Evolutionary conservation across 1,140 invertebrate species (phyloP).

Genomic region (Diorhabda carinulata): DNA sequence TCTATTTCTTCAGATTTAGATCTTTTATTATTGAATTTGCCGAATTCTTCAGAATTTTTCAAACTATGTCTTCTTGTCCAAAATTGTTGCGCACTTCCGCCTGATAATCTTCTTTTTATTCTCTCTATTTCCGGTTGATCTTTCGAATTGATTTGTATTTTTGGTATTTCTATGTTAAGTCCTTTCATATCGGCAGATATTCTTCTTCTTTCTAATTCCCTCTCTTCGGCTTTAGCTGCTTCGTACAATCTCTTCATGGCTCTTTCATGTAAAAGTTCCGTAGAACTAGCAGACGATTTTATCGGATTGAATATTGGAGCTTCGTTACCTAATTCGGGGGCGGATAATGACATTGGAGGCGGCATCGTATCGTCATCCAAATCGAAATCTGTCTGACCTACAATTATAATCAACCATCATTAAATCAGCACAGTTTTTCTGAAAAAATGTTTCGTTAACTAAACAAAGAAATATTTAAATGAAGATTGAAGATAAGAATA

Average conservation of each 20-base stretch:
- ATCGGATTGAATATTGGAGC: slow-evolving; percentile 53
- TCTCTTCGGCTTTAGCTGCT: slow-evolving; percentile 67
- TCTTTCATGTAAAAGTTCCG: slow-evolving; percentile 72
- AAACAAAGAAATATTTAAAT: too few species aligned
- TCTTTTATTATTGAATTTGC: slow-evolving; percentile 27
- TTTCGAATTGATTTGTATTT: slow-evolving; percentile 43
- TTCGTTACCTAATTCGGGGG: slow-evolving; percentile 65
- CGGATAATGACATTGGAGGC: slow-evolving; percentile 73
- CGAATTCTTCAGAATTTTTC: slow-evolving; percentile 29
- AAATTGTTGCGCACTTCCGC: slow-evolving; percentile 30
- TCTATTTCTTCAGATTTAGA: slow-evolving; percentile 41
- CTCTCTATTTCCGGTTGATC: slow-evolving; percentile 35
- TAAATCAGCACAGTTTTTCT: too few species aligned
- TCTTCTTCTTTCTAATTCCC: slow-evolving; percentile 49
- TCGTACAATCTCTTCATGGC: slow-evolving; percentile 75
- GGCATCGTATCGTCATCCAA: slow-evolving; percentile 46
- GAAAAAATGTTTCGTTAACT: too few species aligned
- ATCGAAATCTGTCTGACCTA: slow-evolving; percentile 29
- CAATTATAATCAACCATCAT: slow-evolving; percentile 8
- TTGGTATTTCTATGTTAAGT: slow-evolving; percentile 39
- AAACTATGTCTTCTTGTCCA: slow-evolving; percentile 43
- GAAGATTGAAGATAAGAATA: too few species aligned
- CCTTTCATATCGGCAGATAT: slow-evolving; percentile 20
- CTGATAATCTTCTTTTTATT: slow-evolving; percentile 38
- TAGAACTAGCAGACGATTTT: slow-evolving; percentile 73